These are phyloP conservation scores for Gallinago nigripennis DNA, from an alignment of 2,797 vertebrate genomes.

Conservation along the genomic window DNA sequence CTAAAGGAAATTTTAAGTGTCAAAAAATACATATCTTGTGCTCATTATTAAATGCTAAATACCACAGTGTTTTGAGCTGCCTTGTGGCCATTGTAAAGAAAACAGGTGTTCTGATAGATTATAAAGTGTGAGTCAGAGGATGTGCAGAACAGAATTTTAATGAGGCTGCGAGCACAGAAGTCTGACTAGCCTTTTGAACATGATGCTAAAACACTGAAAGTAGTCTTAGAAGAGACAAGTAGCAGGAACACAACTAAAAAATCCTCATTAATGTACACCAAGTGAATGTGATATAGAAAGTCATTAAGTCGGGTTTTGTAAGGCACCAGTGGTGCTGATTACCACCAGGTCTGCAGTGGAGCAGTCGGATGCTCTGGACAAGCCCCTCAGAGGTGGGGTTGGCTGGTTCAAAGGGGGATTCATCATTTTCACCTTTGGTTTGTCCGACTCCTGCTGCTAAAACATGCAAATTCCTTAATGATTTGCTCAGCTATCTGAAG, in stretches of 20 bases:
- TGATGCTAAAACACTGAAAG: conserved; percentile 79
- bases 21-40: conserved; percentile 85
- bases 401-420: neutral
- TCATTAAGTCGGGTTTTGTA: conserved; percentile 57
- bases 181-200: conserved; percentile 83
- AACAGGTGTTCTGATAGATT: conserved; percentile 89
- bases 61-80: conserved; percentile 87
- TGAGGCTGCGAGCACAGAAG: conserved; percentile 76
- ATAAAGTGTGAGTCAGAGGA: conserved; percentile 85
- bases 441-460: neutral
- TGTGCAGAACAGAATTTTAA: conserved; percentile 83
- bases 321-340: neutral
- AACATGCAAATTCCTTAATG: neutral
- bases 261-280: conserved; percentile 73
- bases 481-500: neutral
- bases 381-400: neutral
- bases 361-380: neutral
- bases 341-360: neutral
- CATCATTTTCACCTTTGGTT: neutral
- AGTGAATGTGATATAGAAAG: conserved; percentile 51
- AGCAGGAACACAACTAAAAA: conserved; percentile 69
- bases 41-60: conserved; percentile 89
- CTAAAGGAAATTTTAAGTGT: conserved; percentile 84
- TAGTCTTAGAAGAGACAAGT: conserved; percentile 77
- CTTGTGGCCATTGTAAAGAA: conserved; percentile 87